Evolutionary conservation across 2,888 invertebrate species (phyloP).

Genomic region (Agrotis clavis): DNA sequence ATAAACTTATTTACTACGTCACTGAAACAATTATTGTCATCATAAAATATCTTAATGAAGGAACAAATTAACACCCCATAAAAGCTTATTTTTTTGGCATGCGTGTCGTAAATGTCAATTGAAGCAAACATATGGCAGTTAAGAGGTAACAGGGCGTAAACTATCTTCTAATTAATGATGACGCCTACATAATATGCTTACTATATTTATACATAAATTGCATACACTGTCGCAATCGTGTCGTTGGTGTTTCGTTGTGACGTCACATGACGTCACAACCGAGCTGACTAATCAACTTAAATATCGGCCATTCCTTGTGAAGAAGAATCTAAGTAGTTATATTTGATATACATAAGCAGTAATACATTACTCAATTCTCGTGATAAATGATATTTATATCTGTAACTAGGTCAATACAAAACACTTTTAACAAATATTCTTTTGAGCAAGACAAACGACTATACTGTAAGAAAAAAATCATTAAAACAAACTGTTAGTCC

Average conservation of each 20-base stretch:
- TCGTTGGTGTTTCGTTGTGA: constrained; percentile 25
- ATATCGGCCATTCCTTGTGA: too few relatives aligned
- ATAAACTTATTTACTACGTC: not conserved
- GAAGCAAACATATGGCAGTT: constrained; percentile 10
- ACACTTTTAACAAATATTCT: not conserved
- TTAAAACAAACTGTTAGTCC: not conserved
- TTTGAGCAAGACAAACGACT: not conserved
- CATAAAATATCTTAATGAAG: constrained; percentile 22
- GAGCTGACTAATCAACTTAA: constrained; percentile 18
- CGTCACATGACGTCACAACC: constrained; percentile 28
- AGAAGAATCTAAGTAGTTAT: not conserved
- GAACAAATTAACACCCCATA: constrained; percentile 37
- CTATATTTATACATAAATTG: constrained; percentile 25
- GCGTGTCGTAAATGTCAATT: constrained; percentile 33
- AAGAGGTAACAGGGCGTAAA: constrained; percentile 2
- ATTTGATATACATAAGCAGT: not conserved
- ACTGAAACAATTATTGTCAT: not conserved
- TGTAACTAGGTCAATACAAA: not conserved
- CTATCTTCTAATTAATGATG: constrained; percentile 32
- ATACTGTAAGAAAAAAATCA: not conserved
- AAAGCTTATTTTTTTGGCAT: constrained; percentile 11
- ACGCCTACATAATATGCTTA: not conserved
- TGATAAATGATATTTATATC: too few relatives aligned
- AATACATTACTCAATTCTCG: not conserved
- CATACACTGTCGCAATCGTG: constrained; percentile 32